Base-by-base conservation (phyloP, 53 echinoderm and acorn worm species). In the Hippasteria phrygiana region DNA sequence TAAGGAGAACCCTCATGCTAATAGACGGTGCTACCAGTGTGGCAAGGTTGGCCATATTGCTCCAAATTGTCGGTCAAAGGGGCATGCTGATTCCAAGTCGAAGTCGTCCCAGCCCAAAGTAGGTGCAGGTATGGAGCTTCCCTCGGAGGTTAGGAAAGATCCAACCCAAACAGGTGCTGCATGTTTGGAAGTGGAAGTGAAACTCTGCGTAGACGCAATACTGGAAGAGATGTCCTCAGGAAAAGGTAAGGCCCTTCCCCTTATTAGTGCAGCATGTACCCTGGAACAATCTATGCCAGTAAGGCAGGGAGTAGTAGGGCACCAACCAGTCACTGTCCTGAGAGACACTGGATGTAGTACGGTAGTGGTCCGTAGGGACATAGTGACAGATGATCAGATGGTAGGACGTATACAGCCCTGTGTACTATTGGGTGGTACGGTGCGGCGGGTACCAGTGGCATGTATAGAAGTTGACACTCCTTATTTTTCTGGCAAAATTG, bases 271-370 rank as follows among this genome's bases (percentile, higher is more conserved):
- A 20, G 51, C 71, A 8, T 67, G 70, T 47, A 53, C 46, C 14
- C 34, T 70, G 51, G 36, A 51, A 38, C 46, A 37, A 8, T 55
- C 71, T 31, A 88, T 88, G 91, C 91, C 88, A 56, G 78, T 91
- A 39, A 73, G 41, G 32, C 33, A 80, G 39, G 77, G 79, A 31
- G 12, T 77, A 69, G 37, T 92, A 5, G 62, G 62, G 29, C 5
- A n/a, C 42, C 29, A 46, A 62, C 56, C 42, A 20, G 42, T 74
- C 9, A 55, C 75, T 7, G 88, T 88, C 27, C 56, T 87, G 6
- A 63, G 87, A 59, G 87, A 87, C 32, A 87, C 74, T 56, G 87
- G 87, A 12, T 87, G 74, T 59, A 87, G 87, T 59, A 62, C 56
- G 17, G 87, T 87, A n/a, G 87, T 87, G 5, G 74, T 73, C 4